Percentiles rank a stretch among this genome's conserved stretches.
These are phyloP conservation scores for Sebastes glaucus DNA, from an alignment of 2,797 vertebrate genomes.

Conservation along the genomic window DNA sequence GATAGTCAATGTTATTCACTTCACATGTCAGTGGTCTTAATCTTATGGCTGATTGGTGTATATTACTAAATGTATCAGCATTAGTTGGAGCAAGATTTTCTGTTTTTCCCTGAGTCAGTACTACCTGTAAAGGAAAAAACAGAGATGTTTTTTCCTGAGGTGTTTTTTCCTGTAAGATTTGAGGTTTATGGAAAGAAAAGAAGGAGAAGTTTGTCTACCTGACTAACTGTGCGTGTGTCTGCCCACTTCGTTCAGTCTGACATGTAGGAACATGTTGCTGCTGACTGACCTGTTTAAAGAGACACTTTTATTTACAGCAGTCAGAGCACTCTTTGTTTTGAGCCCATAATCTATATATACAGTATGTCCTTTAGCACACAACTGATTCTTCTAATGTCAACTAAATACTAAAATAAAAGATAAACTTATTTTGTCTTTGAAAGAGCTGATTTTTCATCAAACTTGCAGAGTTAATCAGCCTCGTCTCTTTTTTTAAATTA, in stretches of 20 bases:
- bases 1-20: no score
- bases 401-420: neutral
- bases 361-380: neutral
- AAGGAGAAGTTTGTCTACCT: neutral
- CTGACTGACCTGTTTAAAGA: constrained; percentile 2
- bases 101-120: neutral
- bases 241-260: neutral
- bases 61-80: neutral
- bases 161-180: neutral
- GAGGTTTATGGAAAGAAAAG: neutral
- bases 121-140: neutral
- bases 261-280: constrained; percentile 2
- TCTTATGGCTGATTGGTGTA: no score
- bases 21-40: no score
- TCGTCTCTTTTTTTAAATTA: no score
- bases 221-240: neutral
- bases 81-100: neutral
- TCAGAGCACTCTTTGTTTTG: neutral
- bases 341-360: neutral
- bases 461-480: neutral
- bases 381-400: neutral
- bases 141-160: neutral
- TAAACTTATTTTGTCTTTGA: neutral
- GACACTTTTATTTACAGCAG: neutral
- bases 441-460: no score